These are phyloP conservation scores for Poeciliopsis gracilis DNA, from an alignment of 2,797 vertebrate genomes.

Conservation along the genomic window DNA sequence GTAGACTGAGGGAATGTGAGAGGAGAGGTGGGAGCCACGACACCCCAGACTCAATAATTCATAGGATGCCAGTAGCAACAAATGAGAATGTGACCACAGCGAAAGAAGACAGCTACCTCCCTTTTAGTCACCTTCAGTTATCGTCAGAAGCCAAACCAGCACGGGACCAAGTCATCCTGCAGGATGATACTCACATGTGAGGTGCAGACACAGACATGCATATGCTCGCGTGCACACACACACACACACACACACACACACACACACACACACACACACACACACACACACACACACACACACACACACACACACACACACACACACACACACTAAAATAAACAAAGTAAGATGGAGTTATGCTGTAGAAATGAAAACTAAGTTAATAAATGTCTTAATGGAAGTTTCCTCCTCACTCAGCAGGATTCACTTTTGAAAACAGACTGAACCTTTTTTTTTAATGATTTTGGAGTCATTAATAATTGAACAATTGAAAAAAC, in stretches of 20 bases:
- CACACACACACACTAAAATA: not conserved
- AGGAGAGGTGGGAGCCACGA: slow-evolving; percentile 71
- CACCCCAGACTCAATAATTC: slow-evolving; percentile 91
- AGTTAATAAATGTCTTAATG: slow-evolving; percentile 39
- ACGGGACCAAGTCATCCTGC: slow-evolving; percentile 45
- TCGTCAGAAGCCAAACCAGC: slow-evolving; percentile 81
- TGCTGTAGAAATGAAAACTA: slow-evolving; percentile 64
- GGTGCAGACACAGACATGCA: not conserved
- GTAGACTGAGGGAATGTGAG: slow-evolving; percentile 62
- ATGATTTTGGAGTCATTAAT: not conserved
- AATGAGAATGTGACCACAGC: slow-evolving; percentile 87
- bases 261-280: slow-evolving; percentile 12
- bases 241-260: slow-evolving; percentile 2
- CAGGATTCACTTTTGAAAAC: not conserved
- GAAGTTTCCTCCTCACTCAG: not conserved
- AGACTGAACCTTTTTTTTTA: not conserved
- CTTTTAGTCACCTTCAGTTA: slow-evolving; percentile 91
- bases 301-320: not conserved
- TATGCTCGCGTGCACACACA: not conserved
- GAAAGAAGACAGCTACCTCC: slow-evolving; percentile 84
- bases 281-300: not conserved
- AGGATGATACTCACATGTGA: not conserved
- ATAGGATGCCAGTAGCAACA: slow-evolving; percentile 91
- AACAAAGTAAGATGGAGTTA: slow-evolving; percentile 46
- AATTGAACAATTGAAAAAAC: not conserved